Conservation (phyloP, 2,888 invertebrate genomes). For the Crepidodera aurea region DNA sequence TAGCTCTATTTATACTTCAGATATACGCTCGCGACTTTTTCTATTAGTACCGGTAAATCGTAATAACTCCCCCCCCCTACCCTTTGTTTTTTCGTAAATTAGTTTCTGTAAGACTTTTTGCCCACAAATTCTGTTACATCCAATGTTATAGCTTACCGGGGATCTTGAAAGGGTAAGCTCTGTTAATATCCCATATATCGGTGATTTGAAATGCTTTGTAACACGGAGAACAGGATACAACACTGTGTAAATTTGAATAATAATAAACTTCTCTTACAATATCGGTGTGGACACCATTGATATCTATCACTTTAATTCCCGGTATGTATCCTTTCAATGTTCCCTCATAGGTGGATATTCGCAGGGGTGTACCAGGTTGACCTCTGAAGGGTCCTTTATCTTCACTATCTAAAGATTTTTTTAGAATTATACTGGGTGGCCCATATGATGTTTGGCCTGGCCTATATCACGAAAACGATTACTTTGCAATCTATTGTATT, state of each 20-base stretch:
- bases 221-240: slow-evolving; percentile 68
- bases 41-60: too few species aligned
- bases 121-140: too few species aligned
- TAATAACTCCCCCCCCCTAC: too few species aligned
- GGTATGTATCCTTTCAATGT: slow-evolving; percentile 51
- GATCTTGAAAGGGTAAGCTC: slow-evolving; percentile 62
- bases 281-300: slow-evolving; percentile 48
- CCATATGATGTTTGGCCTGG: too few species aligned
- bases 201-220: slow-evolving; percentile 68
- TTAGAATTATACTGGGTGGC: too few species aligned
- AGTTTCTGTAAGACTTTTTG: too few species aligned
- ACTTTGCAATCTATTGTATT: too few species aligned
- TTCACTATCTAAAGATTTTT: slow-evolving; percentile 59
- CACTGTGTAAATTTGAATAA: slow-evolving; percentile 70
- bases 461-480: too few species aligned
- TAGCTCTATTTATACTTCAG: too few species aligned
- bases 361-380: slow-evolving; percentile 68
- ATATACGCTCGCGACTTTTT: too few species aligned
- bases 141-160: slow-evolving; percentile 10
- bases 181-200: slow-evolving; percentile 56
- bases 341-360: slow-evolving; percentile 66
- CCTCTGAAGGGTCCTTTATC: slow-evolving; percentile 77
- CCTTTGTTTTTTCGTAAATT: too few species aligned
- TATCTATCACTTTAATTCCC: slow-evolving; percentile 44
- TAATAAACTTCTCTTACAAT: slow-evolving; percentile 72